A percentile compares a stretch with the other conserved stretches of the same genome.
phyloP scores from a whole-genome alignment of 1,140 invertebrate genomes.

The Drosophila sp. region DNA sequence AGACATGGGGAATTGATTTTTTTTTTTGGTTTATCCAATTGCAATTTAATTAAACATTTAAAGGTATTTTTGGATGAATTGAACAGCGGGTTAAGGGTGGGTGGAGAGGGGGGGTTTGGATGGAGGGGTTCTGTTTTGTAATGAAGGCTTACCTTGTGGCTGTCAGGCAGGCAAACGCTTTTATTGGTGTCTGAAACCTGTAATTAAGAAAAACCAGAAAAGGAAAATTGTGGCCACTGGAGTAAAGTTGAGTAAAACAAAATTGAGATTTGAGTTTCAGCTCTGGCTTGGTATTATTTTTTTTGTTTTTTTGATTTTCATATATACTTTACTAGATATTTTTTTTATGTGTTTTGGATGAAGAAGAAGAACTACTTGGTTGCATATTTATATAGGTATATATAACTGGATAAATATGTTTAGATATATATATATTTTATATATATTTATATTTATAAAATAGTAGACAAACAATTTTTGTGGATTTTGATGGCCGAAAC shows the following conservation, averaged over 20 bases:
- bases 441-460: not conserved
- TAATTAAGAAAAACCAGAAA: conserved; percentile 81
- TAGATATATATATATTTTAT: conserved; percentile 25
- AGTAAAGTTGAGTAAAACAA: conserved; percentile 49
- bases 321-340: not conserved
- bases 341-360: conserved; percentile 1
- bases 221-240: conserved; percentile 78
- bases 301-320: conserved; percentile 31
- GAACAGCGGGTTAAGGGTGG: not conserved
- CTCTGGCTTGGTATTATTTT: conserved; percentile 18
- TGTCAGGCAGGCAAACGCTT: conserved; percentile 83
- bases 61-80: not conserved
- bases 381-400: conserved; percentile 35
- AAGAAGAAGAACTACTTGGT: conserved; percentile 24
- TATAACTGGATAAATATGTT: conserved; percentile 28
- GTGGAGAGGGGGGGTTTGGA: conserved; percentile 12
- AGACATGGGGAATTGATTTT: conserved; percentile 9
- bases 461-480: conserved; percentile 27
- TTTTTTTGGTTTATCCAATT: conserved; percentile 16
- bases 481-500: conserved; percentile 7
- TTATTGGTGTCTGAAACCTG: conserved; percentile 83
- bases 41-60: conserved; percentile 31
- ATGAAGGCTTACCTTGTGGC: conserved; percentile 81
- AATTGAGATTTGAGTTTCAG: conserved; percentile 33
- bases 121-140: conserved; percentile 50